These are phyloP conservation scores for Danio aesculapii DNA, from an alignment of 2,797 vertebrate genomes.

Conservation along the genomic window DNA sequence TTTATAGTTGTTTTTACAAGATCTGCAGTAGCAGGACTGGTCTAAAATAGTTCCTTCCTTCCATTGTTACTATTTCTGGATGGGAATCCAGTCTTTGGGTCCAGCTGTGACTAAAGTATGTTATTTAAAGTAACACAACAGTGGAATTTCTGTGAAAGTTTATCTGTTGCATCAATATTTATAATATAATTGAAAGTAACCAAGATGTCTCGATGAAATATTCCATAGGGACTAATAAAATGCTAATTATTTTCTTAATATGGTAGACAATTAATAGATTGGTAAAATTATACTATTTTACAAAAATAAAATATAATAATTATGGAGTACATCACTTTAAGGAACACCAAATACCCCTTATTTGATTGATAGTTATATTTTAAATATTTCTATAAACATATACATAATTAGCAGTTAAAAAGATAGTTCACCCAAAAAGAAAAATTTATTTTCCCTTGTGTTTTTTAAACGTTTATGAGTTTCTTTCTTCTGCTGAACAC, in stretches of 20 bases:
- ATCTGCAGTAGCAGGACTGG: neutral
- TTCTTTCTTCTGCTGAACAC: too few species aligned
- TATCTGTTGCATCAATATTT: neutral
- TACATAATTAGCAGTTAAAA: too few species aligned
- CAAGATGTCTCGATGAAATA: neutral
- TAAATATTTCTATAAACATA: too few species aligned
- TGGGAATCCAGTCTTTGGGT: slow-evolving; percentile 33
- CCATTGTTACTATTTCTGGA: slow-evolving; percentile 32
- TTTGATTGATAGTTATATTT: too few species aligned
- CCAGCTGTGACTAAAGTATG: neutral
- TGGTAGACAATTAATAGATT: neutral
- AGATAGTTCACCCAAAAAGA: too few species aligned
- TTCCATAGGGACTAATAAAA: neutral
- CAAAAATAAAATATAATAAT: neutral
- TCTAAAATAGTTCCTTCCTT: slow-evolving; percentile 8
- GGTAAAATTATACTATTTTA: neutral
- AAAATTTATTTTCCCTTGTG: too few species aligned
- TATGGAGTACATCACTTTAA: too few species aligned
- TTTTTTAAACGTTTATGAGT: too few species aligned
- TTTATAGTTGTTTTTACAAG: slow-evolving; percentile 20
- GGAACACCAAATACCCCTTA: too few species aligned
- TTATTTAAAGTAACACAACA: slow-evolving; percentile 18
- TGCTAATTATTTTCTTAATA: neutral
- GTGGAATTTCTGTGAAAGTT: slow-evolving; percentile 11
- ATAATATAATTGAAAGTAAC: neutral